Base-by-base conservation (phyloP, 1,140 invertebrate genomes). In the Anoplolepis gracilipes region DNA sequence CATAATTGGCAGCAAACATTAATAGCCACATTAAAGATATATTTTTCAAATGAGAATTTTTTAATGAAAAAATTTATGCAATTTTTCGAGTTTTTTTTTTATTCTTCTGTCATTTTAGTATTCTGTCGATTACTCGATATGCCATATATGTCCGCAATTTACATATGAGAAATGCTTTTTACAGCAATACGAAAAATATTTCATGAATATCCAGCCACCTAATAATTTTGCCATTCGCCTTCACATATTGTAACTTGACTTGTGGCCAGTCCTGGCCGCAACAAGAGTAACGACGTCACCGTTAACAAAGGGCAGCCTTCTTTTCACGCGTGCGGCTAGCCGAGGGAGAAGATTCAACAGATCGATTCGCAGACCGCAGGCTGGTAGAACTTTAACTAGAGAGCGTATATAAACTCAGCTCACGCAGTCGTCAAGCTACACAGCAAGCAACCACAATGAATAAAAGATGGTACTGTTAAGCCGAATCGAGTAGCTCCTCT, bases 401-500 rank as follows among this genome's bases (percentile, higher is more conserved):
- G 81, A 90, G 81, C 84, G 84, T 90, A 87, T 91, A 92, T 93
- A 93, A 92, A 93, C 91, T 92, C 91, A 81, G 89, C 92, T 93
- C 91, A 92, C 91, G 92, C 92, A 93, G 88, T 93, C 90, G 90
- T 91, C 91, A 91, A 92, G 92, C 91, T 87, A 88, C 89, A 90
- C 86, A 90, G 88, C 82, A 87, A 89, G 75, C 90, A 62, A 46
- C 92, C 73, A 88, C 87, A 88, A 92, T 93, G 92, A 93, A 93
- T 93, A 93, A 93, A 93, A 93, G 91, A 93, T 93, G 90, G 84
- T 84, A 82, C 86, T 90, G 87, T 93, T 93, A 91, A 92, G 89
- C 86, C 86, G 88, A 81, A 90, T 91, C 84, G 89, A 84, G 85
- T 84, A 86, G 85, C 88, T 92, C 81, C 84, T 84, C 77, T 69